phyloP scores from a whole-genome alignment of 53 echinoderm and acorn worm genomes.

The Hippasteria phrygiana region DNA sequence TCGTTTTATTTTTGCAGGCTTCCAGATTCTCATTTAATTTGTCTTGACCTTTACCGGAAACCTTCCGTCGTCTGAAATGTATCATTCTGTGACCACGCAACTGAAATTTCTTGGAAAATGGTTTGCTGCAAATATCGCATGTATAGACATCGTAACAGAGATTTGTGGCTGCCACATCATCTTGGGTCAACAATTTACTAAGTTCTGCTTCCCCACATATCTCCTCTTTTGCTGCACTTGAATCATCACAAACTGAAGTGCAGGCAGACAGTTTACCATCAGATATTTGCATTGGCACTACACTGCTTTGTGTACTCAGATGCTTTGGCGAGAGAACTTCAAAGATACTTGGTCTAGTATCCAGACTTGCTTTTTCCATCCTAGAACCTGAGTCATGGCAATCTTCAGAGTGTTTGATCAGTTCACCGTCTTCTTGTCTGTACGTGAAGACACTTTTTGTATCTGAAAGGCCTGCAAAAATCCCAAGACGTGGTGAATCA shows the following conservation, averaged over 20 bases:
- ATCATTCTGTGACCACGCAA: constrained; percentile 9
- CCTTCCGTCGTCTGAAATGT: background rate
- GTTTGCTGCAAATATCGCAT: constrained; percentile 56
- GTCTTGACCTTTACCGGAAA: background rate
- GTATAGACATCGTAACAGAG: background rate
- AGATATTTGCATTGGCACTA: background rate
- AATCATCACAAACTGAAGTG: background rate
- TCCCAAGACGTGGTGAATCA: background rate
- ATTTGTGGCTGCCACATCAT: background rate
- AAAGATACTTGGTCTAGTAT: background rate
- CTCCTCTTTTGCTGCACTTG: background rate
- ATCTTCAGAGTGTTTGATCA: background rate
- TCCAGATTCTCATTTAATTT: background rate
- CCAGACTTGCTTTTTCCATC: background rate
- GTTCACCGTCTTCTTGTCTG: background rate
- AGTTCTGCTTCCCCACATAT: background rate
- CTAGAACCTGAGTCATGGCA: background rate
- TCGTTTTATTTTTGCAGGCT: background rate
- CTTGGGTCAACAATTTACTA: background rate
- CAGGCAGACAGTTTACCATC: background rate
- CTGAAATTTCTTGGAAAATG: constrained; percentile 41
- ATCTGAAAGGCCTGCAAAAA: background rate
- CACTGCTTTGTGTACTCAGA: background rate
- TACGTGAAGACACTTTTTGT: background rate
- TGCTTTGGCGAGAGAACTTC: background rate